Conservation (phyloP, 2,888 invertebrate genomes). For the Digitonthophagus gazella region DNA sequence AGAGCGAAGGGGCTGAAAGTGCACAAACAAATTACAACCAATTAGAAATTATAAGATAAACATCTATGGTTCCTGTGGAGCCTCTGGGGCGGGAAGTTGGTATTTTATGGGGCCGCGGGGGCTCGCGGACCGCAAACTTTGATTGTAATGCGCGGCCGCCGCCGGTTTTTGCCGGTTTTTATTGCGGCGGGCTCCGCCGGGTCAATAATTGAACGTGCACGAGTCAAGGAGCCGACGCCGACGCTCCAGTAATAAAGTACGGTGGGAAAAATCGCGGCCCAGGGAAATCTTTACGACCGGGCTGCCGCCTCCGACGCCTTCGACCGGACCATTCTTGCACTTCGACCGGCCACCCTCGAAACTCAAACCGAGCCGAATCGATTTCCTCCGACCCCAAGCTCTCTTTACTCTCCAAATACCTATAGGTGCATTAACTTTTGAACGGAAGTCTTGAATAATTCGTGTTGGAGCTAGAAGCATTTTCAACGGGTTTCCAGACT, state of each 20-base stretch:
- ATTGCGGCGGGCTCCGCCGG: slow-evolving; percentile 12
- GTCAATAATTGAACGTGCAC: slow-evolving; percentile 33
- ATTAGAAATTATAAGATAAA: neutral
- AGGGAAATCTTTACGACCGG: slow-evolving; percentile 39
- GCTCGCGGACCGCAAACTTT: neutral
- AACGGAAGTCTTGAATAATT: neutral
- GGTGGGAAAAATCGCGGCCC: slow-evolving; percentile 31
- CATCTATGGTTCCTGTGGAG: neutral
- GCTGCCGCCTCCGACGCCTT: slow-evolving; percentile 31
- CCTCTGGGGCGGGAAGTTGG: neutral
- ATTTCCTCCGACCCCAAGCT: neutral
- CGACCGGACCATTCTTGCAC: neutral
- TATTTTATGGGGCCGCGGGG: slow-evolving; percentile 12
- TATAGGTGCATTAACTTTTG: neutral
- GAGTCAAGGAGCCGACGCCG: slow-evolving; percentile 32
- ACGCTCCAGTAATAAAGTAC: slow-evolving; percentile 33
- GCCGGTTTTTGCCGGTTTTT: slow-evolving; percentile 12
- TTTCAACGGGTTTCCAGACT: too few relatives aligned
- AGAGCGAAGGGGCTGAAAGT: too few relatives aligned
- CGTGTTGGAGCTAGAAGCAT: too few relatives aligned
- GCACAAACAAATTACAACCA: too few relatives aligned
- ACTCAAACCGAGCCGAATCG: neutral
- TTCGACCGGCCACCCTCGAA: neutral
- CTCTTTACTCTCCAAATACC: neutral
- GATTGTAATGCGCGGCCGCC: slow-evolving; percentile 5